Conservation (phyloP, 2,113 vertebrate species). For the Noctilio leporinus region DNA sequence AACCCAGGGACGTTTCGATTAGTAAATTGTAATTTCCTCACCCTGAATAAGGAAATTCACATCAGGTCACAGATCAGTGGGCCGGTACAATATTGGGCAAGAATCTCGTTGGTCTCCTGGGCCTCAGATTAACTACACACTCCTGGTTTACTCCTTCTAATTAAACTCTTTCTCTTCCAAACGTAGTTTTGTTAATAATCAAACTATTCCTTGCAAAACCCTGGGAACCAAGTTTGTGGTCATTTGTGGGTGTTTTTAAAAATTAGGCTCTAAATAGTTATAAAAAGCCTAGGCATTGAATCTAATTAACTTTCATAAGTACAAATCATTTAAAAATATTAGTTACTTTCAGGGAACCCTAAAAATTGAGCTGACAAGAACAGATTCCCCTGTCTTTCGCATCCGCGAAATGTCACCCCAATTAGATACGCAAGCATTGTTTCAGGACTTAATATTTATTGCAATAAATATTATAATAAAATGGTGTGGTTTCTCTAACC, state of each 20-base stretch:
- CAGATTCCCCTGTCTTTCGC: not conserved
- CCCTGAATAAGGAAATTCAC: not conserved
- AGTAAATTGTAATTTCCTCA: not conserved
- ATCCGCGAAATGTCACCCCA: not conserved
- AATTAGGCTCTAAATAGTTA: not conserved
- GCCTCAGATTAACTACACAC: not conserved
- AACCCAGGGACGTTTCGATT: not conserved
- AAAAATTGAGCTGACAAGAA: not conserved
- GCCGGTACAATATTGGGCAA: not conserved
- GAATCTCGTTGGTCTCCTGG: not conserved
- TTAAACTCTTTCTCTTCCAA: not conserved
- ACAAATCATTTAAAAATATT: not conserved
- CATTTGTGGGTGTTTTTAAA: not conserved
- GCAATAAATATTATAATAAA: no score
- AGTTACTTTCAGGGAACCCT: not conserved
- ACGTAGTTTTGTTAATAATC: not conserved
- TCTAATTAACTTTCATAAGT: not conserved
- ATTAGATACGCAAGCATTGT: not conserved
- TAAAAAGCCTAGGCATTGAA: not conserved
- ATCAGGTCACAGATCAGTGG: not conserved
- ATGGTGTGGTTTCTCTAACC: not conserved
- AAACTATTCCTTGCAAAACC: not conserved
- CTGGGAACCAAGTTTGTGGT: not conserved
- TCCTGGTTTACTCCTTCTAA: not conserved
- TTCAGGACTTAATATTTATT: not conserved